Evolutionary conservation across 2,797 vertebrate species (phyloP).

Genomic region (Chelon labrosus): DNA sequence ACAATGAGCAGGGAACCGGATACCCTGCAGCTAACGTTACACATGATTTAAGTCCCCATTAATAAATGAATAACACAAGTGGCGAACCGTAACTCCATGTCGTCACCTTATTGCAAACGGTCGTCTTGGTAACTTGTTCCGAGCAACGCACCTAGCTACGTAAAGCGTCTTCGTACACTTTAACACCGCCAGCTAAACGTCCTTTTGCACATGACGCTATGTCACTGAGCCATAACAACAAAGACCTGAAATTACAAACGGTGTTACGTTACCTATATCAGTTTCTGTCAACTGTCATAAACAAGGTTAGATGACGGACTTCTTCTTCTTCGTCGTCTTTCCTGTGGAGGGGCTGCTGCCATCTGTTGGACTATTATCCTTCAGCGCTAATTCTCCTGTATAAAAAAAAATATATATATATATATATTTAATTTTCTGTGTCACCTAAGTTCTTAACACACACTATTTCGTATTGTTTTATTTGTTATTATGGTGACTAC

Average conservation of each 20-base stretch:
- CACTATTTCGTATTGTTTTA: neutral
- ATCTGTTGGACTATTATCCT: neutral
- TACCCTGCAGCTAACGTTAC: neutral
- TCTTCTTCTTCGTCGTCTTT: constrained; percentile 8
- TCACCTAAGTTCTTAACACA: neutral
- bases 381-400: neutral
- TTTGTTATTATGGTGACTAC: neutral
- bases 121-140: neutral
- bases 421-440: neutral
- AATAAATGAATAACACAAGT: neutral
- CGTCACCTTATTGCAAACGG: neutral
- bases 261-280: constrained; percentile 24
- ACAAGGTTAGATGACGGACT: neutral
- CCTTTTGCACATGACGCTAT: neutral
- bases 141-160: neutral
- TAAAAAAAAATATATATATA: too few species aligned
- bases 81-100: neutral
- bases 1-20: neutral
- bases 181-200: neutral
- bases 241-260: neutral
- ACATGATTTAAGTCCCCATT: too few species aligned
- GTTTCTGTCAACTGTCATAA: neutral
- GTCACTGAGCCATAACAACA: neutral
- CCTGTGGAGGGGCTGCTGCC: neutral
- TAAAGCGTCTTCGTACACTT: neutral